A percentile compares a stretch with the other conserved stretches of the same genome.
Evolutionary conservation across 1,140 invertebrate genomes (phyloP).

Genomic region (Hestina assimilis): DNA sequence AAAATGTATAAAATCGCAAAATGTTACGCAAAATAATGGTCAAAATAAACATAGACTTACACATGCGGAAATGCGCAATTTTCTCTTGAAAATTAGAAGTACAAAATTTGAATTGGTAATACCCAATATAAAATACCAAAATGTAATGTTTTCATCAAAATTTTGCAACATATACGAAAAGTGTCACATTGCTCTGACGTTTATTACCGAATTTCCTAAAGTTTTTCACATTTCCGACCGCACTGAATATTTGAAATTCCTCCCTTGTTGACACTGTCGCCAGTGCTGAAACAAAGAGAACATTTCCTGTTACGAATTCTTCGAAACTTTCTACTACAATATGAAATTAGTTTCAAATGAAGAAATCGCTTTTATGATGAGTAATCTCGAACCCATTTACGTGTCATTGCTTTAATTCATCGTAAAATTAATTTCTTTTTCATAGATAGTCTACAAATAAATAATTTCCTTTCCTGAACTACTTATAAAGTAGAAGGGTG

Average conservation of each 20-base stretch:
- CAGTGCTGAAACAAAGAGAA: constrained; percentile 17
- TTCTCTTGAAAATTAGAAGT: too few relatives aligned
- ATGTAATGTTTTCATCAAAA: too few relatives aligned
- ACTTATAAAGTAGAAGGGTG: too few relatives aligned
- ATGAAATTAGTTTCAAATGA: constrained; percentile 27
- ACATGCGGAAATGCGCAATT: too few relatives aligned
- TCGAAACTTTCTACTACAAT: constrained; percentile 20
- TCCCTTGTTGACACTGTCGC: constrained; percentile 12
- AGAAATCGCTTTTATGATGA: constrained; percentile 3
- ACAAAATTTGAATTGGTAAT: neutral
- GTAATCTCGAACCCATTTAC: neutral
- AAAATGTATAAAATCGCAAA: too few relatives aligned
- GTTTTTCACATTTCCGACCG: constrained; percentile 23
- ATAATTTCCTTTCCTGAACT: too few relatives aligned
- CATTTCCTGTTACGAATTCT: constrained; percentile 21
- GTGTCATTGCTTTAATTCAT: neutral
- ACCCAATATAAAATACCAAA: too few relatives aligned
- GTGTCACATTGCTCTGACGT: constrained; percentile 8
- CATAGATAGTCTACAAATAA: too few relatives aligned
- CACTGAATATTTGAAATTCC: constrained; percentile 26
- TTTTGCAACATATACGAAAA: neutral
- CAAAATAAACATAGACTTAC: too few relatives aligned
- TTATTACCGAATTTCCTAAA: constrained; percentile 16
- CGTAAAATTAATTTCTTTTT: too few relatives aligned
- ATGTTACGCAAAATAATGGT: too few relatives aligned